A percentile compares a stretch with the other conserved stretches of the same genome.
phyloP scores from a whole-genome alignment of 2,888 invertebrate species.

The Oscheius sp. region DNA sequence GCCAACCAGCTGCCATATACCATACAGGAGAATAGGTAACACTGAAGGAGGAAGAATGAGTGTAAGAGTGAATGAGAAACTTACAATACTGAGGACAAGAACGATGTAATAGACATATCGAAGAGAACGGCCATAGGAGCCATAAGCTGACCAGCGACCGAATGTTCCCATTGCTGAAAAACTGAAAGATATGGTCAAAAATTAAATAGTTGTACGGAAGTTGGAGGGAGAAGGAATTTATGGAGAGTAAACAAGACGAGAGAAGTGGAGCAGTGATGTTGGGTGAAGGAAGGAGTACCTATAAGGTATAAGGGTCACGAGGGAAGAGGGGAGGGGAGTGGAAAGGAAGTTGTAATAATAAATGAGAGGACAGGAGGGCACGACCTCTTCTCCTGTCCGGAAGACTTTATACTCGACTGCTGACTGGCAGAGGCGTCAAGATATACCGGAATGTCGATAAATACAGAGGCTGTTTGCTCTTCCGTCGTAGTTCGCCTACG shows the following conservation, averaged over 20 bases:
- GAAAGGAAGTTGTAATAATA: background rate
- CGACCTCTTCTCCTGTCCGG: no score
- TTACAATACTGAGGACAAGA: constrained; percentile 52
- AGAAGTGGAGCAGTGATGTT: background rate
- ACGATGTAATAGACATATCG: constrained; percentile 45
- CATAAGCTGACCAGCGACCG: constrained; percentile 62
- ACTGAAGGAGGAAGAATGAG: constrained; percentile 35
- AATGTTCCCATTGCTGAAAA: constrained; percentile 58
- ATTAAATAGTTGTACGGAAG: background rate
- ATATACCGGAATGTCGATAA: constrained; percentile 27
- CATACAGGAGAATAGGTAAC: constrained; percentile 58
- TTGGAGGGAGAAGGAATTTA: background rate
- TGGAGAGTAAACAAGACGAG: background rate
- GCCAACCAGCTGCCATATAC: constrained; percentile 67
- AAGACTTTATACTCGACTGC: background rate
- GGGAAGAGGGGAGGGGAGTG: background rate
- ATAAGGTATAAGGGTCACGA: background rate
- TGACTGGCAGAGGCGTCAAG: constrained; percentile 16
- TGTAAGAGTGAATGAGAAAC: constrained; percentile 7
- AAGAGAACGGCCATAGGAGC: constrained; percentile 49
- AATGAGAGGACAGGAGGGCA: no score
- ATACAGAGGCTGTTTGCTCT: constrained; percentile 16
- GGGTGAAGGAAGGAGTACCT: background rate
- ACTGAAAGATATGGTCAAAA: no score
- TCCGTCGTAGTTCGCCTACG: background rate